These are phyloP conservation scores for Megalonaias nervosa DNA, from an alignment of 1,140 invertebrate genomes.

Conservation along the genomic window DNA sequence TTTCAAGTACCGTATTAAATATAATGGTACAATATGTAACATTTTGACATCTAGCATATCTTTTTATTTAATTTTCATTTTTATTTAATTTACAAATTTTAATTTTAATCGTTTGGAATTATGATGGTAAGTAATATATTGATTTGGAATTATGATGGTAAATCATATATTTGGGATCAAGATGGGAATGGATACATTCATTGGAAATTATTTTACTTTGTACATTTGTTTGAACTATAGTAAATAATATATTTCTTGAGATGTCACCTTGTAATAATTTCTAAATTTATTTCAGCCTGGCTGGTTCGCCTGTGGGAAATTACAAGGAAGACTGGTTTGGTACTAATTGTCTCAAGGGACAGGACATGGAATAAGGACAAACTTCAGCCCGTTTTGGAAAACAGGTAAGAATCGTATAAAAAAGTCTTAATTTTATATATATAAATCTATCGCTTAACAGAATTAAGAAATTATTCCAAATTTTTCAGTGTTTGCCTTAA, in stretches of 20 bases:
- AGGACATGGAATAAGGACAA: conserved; percentile 45
- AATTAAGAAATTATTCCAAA: too few species aligned
- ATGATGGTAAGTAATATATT: too few species aligned
- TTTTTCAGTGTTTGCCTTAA: too few species aligned
- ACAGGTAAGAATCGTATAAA: conserved; percentile 35
- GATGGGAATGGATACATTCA: too few species aligned
- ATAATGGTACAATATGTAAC: neutral
- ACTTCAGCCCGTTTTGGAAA: conserved; percentile 37
- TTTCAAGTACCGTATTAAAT: conserved; percentile 1
- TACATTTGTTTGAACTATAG: too few species aligned
- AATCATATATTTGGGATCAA: too few species aligned
- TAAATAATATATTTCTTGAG: too few species aligned
- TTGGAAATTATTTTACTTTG: too few species aligned
- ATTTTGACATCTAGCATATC: neutral
- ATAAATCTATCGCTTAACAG: too few species aligned
- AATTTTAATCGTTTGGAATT: too few species aligned
- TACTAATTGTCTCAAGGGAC: conserved; percentile 49
- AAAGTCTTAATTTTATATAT: neutral
- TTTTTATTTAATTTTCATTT: neutral
- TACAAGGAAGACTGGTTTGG: conserved; percentile 48
- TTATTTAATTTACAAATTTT: too few species aligned
- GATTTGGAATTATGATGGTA: too few species aligned
- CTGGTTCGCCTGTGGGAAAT: conserved; percentile 61
- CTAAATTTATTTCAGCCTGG: conserved; percentile 56
- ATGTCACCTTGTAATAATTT: neutral